These are phyloP conservation scores for Sinopyrophorus schimmeli DNA, from an alignment of 2,888 invertebrate genomes.

Conservation along the genomic window DNA sequence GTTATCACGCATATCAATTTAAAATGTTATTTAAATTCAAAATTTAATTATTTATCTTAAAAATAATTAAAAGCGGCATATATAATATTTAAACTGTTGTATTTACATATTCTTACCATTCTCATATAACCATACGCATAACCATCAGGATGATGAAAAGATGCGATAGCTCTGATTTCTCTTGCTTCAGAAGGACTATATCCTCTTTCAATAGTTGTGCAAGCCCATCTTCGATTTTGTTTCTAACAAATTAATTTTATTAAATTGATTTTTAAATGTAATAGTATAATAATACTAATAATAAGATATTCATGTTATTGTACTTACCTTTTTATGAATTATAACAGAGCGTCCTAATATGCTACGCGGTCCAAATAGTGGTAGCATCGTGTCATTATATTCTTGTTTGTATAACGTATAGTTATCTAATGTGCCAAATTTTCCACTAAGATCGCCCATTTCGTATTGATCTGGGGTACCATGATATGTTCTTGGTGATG, in stretches of 20 bases:
- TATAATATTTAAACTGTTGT: too few relatives aligned
- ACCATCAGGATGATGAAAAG: conserved; percentile 87
- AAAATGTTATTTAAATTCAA: not conserved
- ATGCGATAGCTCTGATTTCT: conserved; percentile 84
- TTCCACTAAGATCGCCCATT: conserved; percentile 83
- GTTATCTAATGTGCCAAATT: conserved; percentile 78
- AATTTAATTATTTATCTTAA: not conserved
- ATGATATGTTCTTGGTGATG: conserved; percentile 59
- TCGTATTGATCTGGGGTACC: conserved; percentile 87
- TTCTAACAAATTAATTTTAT: too few relatives aligned
- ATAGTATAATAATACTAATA: too few relatives aligned
- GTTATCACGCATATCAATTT: not conserved
- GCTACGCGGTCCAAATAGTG: conserved; percentile 79
- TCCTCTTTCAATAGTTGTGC: conserved; percentile 82
- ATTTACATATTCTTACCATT: conserved; percentile 75
- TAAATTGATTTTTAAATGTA: too few relatives aligned
- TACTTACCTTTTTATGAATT: conserved; percentile 69
- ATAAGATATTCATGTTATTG: conserved; percentile 4
- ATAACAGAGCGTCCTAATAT: conserved; percentile 86
- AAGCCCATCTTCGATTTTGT: conserved; percentile 76
- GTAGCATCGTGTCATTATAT: conserved; percentile 80
- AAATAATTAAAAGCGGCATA: conserved; percentile 1
- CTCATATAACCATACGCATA: conserved; percentile 84
- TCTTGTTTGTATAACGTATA: conserved; percentile 60
- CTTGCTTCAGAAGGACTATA: conserved; percentile 86